A percentile compares a stretch with the other conserved stretches of the same genome.
Evolutionary conservation across 1,140 invertebrate species (phyloP).

Genomic region (Zaprionus capensis): DNA sequence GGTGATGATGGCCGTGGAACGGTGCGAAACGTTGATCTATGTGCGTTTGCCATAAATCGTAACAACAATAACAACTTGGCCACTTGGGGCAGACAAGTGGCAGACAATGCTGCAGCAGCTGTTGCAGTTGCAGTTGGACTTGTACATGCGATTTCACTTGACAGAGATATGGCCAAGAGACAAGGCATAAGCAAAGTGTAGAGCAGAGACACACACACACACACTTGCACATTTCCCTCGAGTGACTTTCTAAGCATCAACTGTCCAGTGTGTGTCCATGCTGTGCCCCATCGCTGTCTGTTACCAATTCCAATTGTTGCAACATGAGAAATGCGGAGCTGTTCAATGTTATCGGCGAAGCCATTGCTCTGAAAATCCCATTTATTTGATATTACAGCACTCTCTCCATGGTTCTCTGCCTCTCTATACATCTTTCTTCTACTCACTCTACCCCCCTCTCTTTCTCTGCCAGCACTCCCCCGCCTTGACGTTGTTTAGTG

Average conservation of each 20-base stretch:
- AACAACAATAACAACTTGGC: constrained; percentile 57
- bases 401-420: not conserved
- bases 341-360: constrained; percentile 46
- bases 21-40: constrained; percentile 49
- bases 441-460: not conserved
- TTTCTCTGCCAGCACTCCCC: not conserved
- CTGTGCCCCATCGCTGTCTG: not conserved
- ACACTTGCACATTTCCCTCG: constrained; percentile 47
- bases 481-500: constrained; percentile 23
- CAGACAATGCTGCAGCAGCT: constrained; percentile 48
- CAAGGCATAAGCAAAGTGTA: constrained; percentile 54
- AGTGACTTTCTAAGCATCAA: constrained; percentile 63
- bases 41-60: constrained; percentile 81
- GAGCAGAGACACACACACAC: not conserved
- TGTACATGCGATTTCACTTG: constrained; percentile 76
- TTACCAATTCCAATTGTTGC: constrained; percentile 47
- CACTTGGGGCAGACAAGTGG: constrained; percentile 67
- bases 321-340: constrained; percentile 80
- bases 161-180: constrained; percentile 40
- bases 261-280: constrained; percentile 22
- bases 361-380: constrained; percentile 46
- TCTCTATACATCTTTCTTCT: constrained; percentile 12
- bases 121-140: constrained; percentile 34
- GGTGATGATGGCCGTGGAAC: constrained; percentile 6
- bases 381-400: constrained; percentile 59